A percentile compares a stretch with the other conserved stretches of the same genome.
Conservation (phyloP, 2,888 invertebrate species). For the Kuschelorhynchus macadamiae region DNA sequence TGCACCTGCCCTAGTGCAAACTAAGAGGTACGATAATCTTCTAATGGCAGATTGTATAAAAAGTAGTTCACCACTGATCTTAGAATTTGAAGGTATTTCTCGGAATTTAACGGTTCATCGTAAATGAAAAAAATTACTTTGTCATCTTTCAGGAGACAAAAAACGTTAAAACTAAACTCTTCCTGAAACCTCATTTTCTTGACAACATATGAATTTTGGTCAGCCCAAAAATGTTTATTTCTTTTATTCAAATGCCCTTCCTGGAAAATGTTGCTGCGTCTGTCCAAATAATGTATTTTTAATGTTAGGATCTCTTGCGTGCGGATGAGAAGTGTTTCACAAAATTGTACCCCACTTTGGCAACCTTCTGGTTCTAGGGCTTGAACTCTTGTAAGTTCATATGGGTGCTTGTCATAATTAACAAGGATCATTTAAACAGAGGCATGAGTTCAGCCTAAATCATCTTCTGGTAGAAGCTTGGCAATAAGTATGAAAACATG, state of each 20-base stretch:
- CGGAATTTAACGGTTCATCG: constrained; percentile 12
- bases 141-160: constrained; percentile 21
- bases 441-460: too few relatives aligned
- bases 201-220: constrained; percentile 25
- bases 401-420: neutral
- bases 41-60: constrained; percentile 17
- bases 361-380: constrained; percentile 27
- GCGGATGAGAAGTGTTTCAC: constrained; percentile 12
- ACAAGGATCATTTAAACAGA: too few relatives aligned
- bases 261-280: constrained; percentile 36
- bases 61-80: constrained; percentile 16
- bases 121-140: constrained; percentile 13
- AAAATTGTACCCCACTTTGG: constrained; percentile 18
- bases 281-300: constrained; percentile 31
- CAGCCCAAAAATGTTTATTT: constrained; percentile 35
- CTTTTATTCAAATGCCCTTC: constrained; percentile 20
- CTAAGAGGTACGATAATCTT: constrained; percentile 32
- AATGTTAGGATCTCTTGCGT: constrained; percentile 17
- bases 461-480: too few relatives aligned
- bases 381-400: constrained; percentile 35
- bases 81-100: constrained; percentile 15
- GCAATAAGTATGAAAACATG: too few relatives aligned
- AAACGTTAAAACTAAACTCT: constrained; percentile 31
- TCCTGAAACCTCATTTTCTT: constrained; percentile 37
- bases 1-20: constrained; percentile 14